These are phyloP conservation scores for Drosophila triauraria DNA, from an alignment of 1,140 invertebrate genomes.

Conservation along the genomic window DNA sequence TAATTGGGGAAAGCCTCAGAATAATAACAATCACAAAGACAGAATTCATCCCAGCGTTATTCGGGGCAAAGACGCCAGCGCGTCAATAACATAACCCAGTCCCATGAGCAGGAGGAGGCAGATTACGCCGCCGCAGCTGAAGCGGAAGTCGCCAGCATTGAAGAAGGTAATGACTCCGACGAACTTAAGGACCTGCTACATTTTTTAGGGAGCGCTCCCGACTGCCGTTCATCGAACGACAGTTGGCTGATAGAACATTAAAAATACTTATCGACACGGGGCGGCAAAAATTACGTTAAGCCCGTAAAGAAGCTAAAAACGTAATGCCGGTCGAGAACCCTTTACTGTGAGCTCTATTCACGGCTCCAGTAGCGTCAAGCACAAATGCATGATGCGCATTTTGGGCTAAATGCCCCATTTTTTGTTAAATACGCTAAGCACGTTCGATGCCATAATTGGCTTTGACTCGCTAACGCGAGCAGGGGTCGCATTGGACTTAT, in stretches of 20 bases:
- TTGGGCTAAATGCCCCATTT: not conserved
- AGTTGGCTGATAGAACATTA: conserved; percentile 1
- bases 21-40: not conserved
- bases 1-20: conserved; percentile 4
- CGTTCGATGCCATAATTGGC: no score
- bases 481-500: not conserved
- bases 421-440: not conserved
- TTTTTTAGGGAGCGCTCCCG: conserved; percentile 5
- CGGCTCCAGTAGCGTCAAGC: no score
- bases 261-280: conserved; percentile 15
- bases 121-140: not conserved
- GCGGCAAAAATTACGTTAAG: not conserved
- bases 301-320: conserved; percentile 3
- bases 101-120: not conserved
- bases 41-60: not conserved
- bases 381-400: no score
- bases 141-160: not conserved
- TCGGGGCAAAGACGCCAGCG: not conserved
- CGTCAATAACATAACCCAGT: not conserved
- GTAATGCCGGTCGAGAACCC: conserved; percentile 4
- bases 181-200: not conserved
- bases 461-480: not conserved
- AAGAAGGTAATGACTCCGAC: not conserved
- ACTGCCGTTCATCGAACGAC: conserved; percentile 4
- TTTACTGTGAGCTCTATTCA: conserved; percentile 3